Evolutionary conservation across 2,113 vertebrate species (phyloP).

Genomic region (Uria lomvia): DNA sequence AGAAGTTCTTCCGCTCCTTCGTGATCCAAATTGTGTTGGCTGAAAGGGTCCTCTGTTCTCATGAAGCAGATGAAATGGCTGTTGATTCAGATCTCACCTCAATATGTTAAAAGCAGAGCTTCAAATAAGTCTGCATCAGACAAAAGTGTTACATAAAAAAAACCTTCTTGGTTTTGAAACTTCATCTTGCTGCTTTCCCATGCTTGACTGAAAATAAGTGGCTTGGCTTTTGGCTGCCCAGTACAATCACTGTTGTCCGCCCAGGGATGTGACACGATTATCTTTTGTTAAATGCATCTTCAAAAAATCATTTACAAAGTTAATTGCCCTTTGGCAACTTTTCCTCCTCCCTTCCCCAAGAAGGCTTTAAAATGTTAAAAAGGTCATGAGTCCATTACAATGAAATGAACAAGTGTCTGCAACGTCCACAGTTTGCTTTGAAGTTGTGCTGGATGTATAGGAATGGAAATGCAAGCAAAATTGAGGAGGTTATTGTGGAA

Average conservation of each 20-base stretch:
- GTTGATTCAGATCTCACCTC: background rate
- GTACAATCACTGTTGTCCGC: constrained; percentile 43
- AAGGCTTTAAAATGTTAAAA: constrained; percentile 34
- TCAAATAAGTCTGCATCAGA: background rate
- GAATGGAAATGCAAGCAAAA: constrained; percentile 47
- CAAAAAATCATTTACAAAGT: constrained; percentile 56
- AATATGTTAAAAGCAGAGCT: background rate
- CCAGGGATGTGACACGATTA: background rate
- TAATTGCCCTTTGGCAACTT: constrained; percentile 39
- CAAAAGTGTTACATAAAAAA: background rate
- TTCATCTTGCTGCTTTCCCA: constrained; percentile 10
- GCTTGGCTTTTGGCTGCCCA: constrained; percentile 27
- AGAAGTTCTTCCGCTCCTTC: background rate
- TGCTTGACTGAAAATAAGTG: constrained; percentile 33
- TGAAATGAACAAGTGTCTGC: constrained; percentile 32
- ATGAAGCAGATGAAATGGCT: background rate
- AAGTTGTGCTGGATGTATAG: constrained; percentile 35
- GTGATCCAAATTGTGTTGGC: background rate
- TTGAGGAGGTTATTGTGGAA: background rate
- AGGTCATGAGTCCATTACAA: background rate
- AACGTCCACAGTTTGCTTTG: constrained; percentile 11
- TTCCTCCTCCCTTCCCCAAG: constrained; percentile 47
- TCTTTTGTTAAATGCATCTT: constrained; percentile 43
- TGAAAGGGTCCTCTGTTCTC: background rate
- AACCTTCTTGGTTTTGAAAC: background rate